Evolutionary conservation across 2,113 vertebrate species (phyloP), one percentile per base, ranked within the genome.

Genomic region (Oxyura jamaicensis): DNA sequence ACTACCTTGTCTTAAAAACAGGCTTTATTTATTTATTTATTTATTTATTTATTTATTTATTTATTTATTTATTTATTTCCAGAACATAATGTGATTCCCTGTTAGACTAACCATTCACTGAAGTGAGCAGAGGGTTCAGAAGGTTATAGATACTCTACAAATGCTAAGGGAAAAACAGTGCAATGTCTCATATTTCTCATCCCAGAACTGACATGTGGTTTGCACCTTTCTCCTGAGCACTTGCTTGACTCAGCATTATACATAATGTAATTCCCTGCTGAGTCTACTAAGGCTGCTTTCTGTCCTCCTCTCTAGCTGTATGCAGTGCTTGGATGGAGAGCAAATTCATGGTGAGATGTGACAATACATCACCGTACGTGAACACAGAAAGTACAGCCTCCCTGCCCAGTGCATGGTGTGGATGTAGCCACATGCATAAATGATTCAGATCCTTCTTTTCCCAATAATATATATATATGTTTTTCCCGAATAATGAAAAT

Each of bases 301-400:
- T 0, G 0, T 86, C 85, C 31, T 65, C 28, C 29, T 81, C 2
- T 1, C 36, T 42, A 14, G 7, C 26, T 29, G 13, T 46, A 44
- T 44, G 59, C 2, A 2, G 29, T 39, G 39, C 58, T 46, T 14
- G 33, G 82, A 26, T n/a, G 17, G 6, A 35, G 36, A 52, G 19
- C 11, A 48, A 36, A 53, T 33, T 11, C 1, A 1, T 12, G 62
- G 42, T 46, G 18, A 58, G 28, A 23, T 16, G 42, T 31, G 67
- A 55, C 0, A 11, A 42, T 68, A 48, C 39, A 3, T 52, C 26
- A 10, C 31, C 26, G 1, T 1, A 4, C 3, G 2, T 0, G 0
- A 7, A 29, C 31, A 60, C 39, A n/a, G 31, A 41, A 36, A 72
- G 53, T 42, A 68, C 76, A 69, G 67, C 28, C 23, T 63, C n/a